phyloP scores from a whole-genome alignment of 1,140 invertebrate species.

The Brachionus calyciflorus region DNA sequence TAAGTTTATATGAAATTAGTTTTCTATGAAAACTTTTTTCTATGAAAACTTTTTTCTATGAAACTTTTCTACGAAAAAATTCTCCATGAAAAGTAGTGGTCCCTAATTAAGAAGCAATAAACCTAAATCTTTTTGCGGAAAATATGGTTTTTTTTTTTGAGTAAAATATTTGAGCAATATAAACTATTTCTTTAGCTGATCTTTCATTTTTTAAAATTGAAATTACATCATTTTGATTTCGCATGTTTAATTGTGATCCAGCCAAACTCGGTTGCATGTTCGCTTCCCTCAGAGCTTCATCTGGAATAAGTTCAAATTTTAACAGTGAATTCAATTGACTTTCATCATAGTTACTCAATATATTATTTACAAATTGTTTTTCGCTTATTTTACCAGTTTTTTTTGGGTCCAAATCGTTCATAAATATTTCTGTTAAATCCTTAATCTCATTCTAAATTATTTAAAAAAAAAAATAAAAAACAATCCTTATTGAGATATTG shows the following conservation, averaged over 20 bases:
- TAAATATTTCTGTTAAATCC: not conserved
- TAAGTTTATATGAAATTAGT: too few species aligned
- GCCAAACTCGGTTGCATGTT: not conserved
- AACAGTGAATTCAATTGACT: not conserved
- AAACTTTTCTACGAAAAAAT: too few species aligned
- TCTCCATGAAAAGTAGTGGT: too few species aligned
- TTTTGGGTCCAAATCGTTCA: slow-evolving; percentile 25
- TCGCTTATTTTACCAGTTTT: not conserved
- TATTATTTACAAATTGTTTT: slow-evolving; percentile 2
- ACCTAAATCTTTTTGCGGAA: too few species aligned
- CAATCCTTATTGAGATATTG: not conserved
- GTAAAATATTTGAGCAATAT: too few species aligned
- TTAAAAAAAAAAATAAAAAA: not conserved
- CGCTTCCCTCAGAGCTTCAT: not conserved
- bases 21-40: too few species aligned
- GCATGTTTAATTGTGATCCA: slow-evolving; percentile 24
- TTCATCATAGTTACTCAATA: not conserved
- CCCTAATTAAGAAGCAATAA: too few species aligned
- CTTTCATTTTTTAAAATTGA: too few species aligned
- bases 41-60: too few species aligned
- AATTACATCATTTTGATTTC: not conserved
- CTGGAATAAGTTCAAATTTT: slow-evolving; percentile 32
- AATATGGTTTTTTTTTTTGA: too few species aligned
- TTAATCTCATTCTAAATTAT: not conserved
- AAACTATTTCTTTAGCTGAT: too few species aligned